Evolutionary conservation across 1,140 invertebrate species (phyloP).

Genomic region (Sycobia sp.): DNA sequence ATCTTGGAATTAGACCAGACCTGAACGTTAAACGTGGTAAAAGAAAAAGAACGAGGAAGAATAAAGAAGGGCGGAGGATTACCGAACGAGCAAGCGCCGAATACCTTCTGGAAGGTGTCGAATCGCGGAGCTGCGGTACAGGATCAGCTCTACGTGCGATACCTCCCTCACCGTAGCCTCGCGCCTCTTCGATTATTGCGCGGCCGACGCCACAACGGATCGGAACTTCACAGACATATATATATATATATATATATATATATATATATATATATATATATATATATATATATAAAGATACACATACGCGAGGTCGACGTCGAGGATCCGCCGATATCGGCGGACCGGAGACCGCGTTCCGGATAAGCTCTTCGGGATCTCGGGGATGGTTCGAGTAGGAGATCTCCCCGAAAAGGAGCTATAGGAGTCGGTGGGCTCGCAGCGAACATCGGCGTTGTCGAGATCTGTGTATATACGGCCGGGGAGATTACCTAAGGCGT

Average conservation of each 20-base stretch:
- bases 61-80: background rate
- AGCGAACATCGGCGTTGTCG: background rate
- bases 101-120: conserved; percentile 18
- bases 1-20: no score
- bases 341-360: background rate
- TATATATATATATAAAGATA: no score
- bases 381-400: conserved; percentile 8
- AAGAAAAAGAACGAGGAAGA: no score
- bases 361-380: conserved; percentile 17
- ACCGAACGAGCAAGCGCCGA: background rate
- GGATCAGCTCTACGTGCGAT: background rate
- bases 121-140: no score
- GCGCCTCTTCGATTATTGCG: background rate
- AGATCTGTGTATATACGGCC: background rate
- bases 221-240: background rate
- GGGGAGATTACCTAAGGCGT: conserved; percentile 5
- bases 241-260: no score
- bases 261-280: no score
- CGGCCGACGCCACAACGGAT: background rate
- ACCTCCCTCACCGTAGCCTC: background rate
- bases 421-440: background rate
- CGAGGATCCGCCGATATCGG: no score
- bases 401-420: no score
- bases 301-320: no score
- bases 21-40: no score